phyloP scores from a whole-genome alignment of 2,888 invertebrate genomes.

The Hypomecis punctinalis region DNA sequence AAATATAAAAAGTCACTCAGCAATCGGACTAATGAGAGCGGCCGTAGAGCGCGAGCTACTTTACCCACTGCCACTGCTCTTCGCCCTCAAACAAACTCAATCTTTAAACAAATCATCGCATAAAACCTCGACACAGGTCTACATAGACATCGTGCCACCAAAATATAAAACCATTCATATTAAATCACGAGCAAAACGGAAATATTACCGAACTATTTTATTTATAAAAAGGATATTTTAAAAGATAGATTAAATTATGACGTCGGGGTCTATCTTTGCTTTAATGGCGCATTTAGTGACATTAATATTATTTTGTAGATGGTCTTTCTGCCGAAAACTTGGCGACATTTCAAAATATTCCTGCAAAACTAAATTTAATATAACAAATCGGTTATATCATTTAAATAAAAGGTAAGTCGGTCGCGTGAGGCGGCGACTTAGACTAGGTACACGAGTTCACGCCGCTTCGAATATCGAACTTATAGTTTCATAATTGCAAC shows the following conservation, averaged over 20 bases:
- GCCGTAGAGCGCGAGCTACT: slow-evolving; percentile 10
- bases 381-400: slow-evolving; percentile 58
- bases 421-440: slow-evolving; percentile 34
- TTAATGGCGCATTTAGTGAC: slow-evolving; percentile 69
- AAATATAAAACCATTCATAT: slow-evolving; percentile 42
- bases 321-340: slow-evolving; percentile 66
- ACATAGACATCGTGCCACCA: slow-evolving; percentile 46
- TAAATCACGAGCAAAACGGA: slow-evolving; percentile 49
- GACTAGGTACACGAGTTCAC: slow-evolving; percentile 3
- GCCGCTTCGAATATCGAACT: slow-evolving; percentile 16
- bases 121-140: background rate
- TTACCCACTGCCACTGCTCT: background rate
- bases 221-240: slow-evolving; percentile 54
- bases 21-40: slow-evolving; percentile 38
- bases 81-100: background rate
- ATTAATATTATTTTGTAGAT: slow-evolving; percentile 69
- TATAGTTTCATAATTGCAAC: slow-evolving; percentile 18
- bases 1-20: slow-evolving; percentile 32
- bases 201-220: slow-evolving; percentile 49
- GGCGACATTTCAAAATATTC: slow-evolving; percentile 75
- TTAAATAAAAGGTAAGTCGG: slow-evolving; percentile 52
- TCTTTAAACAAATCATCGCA: background rate
- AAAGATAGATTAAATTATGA: slow-evolving; percentile 64
- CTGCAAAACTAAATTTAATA: slow-evolving; percentile 64
- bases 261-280: slow-evolving; percentile 63